phyloP scores from a whole-genome alignment of 2,888 invertebrate species.

The Eupeodes luniger region DNA sequence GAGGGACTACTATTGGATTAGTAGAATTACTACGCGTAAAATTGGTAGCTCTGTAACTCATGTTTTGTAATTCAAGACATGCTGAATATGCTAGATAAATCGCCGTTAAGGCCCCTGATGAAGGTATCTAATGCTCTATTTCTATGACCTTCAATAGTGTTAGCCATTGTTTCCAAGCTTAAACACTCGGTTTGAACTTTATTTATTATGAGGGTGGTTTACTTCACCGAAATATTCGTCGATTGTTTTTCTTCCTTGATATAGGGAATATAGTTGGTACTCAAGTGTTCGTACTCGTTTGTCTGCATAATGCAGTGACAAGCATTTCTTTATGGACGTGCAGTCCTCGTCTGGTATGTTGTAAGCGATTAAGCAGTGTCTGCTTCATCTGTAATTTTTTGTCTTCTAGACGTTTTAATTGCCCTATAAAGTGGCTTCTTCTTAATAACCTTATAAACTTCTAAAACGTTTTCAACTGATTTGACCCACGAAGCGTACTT shows the following conservation, averaged over 20 bases:
- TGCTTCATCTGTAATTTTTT: no score
- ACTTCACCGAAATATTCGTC: slow-evolving; percentile 2
- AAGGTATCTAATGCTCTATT: not conserved
- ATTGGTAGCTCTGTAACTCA: not conserved
- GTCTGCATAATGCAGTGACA: no score
- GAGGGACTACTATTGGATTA: no score
- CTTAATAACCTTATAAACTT: no score
- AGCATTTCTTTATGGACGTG: not conserved
- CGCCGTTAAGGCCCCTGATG: slow-evolving; percentile 6
- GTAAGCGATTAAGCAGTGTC: no score
- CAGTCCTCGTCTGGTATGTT: not conserved
- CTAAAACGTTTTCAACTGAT: no score
- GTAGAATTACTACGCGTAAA: not conserved
- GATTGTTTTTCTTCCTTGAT: not conserved
- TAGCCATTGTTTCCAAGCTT: not conserved
- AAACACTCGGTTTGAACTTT: slow-evolving; percentile 7
- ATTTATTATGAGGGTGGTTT: slow-evolving; percentile 10
- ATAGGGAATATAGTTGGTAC: no score
- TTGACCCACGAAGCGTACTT: no score
- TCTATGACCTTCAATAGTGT: not conserved
- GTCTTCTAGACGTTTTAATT: no score
- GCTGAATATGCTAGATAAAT: not conserved
- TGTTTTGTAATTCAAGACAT: not conserved
- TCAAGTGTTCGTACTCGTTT: no score
- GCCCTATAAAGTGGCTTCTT: no score